Evolutionary conservation across 1,140 invertebrate species (phyloP), one percentile per base, ranked within the genome.

Genomic region (Yoshiicerus persimilis): DNA sequence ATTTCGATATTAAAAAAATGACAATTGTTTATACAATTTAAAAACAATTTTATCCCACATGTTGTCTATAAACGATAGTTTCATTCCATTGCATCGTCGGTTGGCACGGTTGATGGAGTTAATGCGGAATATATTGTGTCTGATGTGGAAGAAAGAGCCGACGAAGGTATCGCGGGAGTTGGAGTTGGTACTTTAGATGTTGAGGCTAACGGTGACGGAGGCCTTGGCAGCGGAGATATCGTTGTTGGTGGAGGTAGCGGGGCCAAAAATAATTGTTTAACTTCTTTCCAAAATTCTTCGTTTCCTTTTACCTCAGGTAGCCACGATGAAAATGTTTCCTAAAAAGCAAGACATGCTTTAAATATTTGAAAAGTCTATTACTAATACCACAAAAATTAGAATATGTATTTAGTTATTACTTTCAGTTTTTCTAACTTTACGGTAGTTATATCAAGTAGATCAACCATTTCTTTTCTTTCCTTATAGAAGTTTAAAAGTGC

Each of bases 401-500:
- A 75, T 3, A 75, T 25, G 16, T 3, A 16, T 6, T 5, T 4
- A n/a, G 20, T 9, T 34, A 20, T 62, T 89, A 89, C 89, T 84
- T 90, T 86, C 20, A 90, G 47, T 77, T 87, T 87, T n/a, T 89
- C 88, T 30, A 88, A 84, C 56, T 70, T 89, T 23, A 80, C 90
- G 70, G 38, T 75, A n/a, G 85, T 25, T 30, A 90, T 20, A 66
- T 91, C 90, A 75, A 89, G 90, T 16, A 90, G 27, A 34, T 91
- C 90, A 4, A 91, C 64, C 6, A 89, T 20, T 16, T 77, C 66
- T 62, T 90, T 91, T 34, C 86, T 87, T 85, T 87, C 75, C 39
- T 89, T 91, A 70, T 91, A 91, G 88, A 88, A 91, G 25, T 91
- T 66, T 27, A 91, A 23, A 39, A 91, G 47, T 9, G 77, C 23